These are phyloP conservation scores for Propithecus coquereli DNA, from an alignment of 2,113 vertebrate species.

Conservation along the genomic window DNA sequence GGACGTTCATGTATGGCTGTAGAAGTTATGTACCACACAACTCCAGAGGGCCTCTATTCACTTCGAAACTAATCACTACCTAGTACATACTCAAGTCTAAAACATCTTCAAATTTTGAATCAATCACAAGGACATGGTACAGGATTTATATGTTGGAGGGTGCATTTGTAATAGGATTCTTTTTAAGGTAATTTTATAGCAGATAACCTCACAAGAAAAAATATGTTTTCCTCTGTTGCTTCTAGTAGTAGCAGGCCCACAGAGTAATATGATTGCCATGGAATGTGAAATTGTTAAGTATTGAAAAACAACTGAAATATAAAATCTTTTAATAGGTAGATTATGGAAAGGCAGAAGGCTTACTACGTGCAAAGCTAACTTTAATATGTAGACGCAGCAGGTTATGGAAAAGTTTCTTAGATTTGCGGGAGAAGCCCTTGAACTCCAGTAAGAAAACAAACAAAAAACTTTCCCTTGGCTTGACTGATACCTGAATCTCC, in stretches of 20 bases:
- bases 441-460: not conserved
- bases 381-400: not conserved
- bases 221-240: not conserved
- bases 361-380: not conserved
- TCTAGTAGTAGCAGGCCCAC: not conserved
- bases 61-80: not conserved
- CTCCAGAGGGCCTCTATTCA: not conserved
- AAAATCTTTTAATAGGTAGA: not conserved
- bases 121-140: not conserved
- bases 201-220: not conserved
- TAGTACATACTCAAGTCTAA: not conserved
- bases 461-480: not conserved
- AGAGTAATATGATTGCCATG: not conserved
- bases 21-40: not conserved
- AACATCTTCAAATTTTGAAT: not conserved
- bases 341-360: not conserved
- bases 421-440: not conserved
- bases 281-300: not conserved
- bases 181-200: not conserved
- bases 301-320: constrained; percentile 12
- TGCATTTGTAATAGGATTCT: not conserved
- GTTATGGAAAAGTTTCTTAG: not conserved
- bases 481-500: not conserved
- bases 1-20: not conserved
- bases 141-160: not conserved